Base-by-base conservation (phyloP, 2,113 vertebrate genomes). In the Lutjanus erythropterus region DNA sequence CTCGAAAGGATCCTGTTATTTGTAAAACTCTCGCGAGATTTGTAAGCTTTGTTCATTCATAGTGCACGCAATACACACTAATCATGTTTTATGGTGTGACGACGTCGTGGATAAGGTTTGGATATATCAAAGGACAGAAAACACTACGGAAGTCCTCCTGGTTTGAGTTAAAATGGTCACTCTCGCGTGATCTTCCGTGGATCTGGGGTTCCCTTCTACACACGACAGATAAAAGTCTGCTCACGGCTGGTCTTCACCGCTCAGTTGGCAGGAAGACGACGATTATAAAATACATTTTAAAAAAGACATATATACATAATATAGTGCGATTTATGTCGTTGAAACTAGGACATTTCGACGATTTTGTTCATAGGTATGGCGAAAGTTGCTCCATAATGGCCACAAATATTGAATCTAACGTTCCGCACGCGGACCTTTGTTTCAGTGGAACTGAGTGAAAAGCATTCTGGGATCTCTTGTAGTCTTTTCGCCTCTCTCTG, bases 381-480 rank as follows among this genome's bases (percentile, higher is more conserved):
- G 8, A 25, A 1, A 18, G 4, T 16, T 9, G 16, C 2, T 56
- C 6, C 8, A 0, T 16, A 31, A 49, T 21, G 18, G 42, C 18
- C 5, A 8, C n/a, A 11, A 12, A 19, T 23, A 8, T 37, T 16
- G 0, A 19, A 9, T 14, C 33, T 0, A 31, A 58, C 1, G 52
- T 80, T 86, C 68, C 52, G 25, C 12, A 25, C 12, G 7, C 9
- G 4, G 3, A n/a, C n/a, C n/a, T 18, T 12, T 39, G 7, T 59
- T 62, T 61, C 8, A 21, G 27, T 16, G 11, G 33, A 25, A 75
- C 56, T 19, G 3, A 14, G 1, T 23, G 25, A 37, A 16, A n/a
- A 15, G 87, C 65, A 85, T 85, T 78, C 19, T 92, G 92, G 90
- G 88, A 84, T 9, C 68, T 12, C 0, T 1, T 87, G 90, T 86